Conservation (phyloP, 2,113 vertebrate species). For the Muntiacus muntjak region DNA sequence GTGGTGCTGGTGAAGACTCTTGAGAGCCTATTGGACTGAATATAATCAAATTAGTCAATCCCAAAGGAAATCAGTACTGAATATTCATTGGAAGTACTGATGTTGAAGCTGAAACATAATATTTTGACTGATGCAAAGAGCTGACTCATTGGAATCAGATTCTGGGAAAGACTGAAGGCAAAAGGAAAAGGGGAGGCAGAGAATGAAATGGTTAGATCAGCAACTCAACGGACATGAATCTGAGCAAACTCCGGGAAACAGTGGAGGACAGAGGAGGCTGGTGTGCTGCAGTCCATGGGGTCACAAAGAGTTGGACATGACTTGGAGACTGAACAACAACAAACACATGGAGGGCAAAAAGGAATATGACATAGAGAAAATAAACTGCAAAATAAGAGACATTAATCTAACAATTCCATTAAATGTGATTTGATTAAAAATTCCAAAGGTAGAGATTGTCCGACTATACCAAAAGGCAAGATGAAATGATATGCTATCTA, state of each 20-base stretch:
- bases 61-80: neutral
- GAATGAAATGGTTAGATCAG: neutral
- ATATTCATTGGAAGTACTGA: neutral
- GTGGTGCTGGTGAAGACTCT: neutral
- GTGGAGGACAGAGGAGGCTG: neutral
- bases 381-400: neutral
- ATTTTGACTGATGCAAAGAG: neutral
- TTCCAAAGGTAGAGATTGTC: neutral
- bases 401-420: neutral
- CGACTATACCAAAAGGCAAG: neutral
- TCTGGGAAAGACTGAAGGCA: neutral
- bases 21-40: neutral
- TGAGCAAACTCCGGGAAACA: neutral
- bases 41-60: neutral
- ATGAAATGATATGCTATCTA: neutral
- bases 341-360: neutral
- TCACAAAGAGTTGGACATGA: neutral
- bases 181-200: neutral
- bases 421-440: neutral
- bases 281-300: neutral
- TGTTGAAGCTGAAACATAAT: neutral
- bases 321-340: neutral
- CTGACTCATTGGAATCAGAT: neutral
- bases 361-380: neutral
- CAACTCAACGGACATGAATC: neutral